Percentiles rank a stretch among this genome's conserved stretches.
Evolutionary conservation across 2,888 invertebrate genomes (phyloP).

Genomic region (Furcula furcula): DNA sequence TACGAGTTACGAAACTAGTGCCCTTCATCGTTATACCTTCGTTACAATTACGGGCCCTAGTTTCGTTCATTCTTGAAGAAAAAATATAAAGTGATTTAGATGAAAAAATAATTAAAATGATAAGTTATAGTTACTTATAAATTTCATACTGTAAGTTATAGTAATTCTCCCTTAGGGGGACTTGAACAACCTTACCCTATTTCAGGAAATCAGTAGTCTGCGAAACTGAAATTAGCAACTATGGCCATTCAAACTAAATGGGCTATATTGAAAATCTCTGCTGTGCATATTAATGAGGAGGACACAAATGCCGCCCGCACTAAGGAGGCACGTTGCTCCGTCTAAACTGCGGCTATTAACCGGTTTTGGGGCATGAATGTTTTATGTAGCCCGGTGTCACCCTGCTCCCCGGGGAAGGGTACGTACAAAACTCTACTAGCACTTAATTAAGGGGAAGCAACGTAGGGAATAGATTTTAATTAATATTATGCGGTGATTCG

Average conservation of each 20-base stretch:
- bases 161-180: too few species aligned
- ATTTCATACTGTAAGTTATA: too few species aligned
- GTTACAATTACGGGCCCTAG: too few species aligned
- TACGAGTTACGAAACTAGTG: too few species aligned
- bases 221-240: neutral
- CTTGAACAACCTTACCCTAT: too few species aligned
- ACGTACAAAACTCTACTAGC: slow-evolving; percentile 62
- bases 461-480: slow-evolving; percentile 71
- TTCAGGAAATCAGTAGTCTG: too few species aligned
- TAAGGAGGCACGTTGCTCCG: slow-evolving; percentile 26
- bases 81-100: too few species aligned
- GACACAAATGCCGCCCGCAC: slow-evolving; percentile 11
- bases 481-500: slow-evolving; percentile 60
- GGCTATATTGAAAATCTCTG: slow-evolving; percentile 2
- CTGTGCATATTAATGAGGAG: slow-evolving; percentile 10
- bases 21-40: too few species aligned
- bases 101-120: too few species aligned
- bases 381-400: slow-evolving; percentile 64
- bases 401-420: slow-evolving; percentile 54
- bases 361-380: slow-evolving; percentile 66
- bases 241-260: neutral
- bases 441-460: slow-evolving; percentile 73
- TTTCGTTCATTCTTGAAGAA: too few species aligned
- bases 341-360: slow-evolving; percentile 71
- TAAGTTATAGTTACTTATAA: too few species aligned